These are phyloP conservation scores for Lampris incognitus DNA, from an alignment of 2,113 vertebrate genomes.

Conservation along the genomic window DNA sequence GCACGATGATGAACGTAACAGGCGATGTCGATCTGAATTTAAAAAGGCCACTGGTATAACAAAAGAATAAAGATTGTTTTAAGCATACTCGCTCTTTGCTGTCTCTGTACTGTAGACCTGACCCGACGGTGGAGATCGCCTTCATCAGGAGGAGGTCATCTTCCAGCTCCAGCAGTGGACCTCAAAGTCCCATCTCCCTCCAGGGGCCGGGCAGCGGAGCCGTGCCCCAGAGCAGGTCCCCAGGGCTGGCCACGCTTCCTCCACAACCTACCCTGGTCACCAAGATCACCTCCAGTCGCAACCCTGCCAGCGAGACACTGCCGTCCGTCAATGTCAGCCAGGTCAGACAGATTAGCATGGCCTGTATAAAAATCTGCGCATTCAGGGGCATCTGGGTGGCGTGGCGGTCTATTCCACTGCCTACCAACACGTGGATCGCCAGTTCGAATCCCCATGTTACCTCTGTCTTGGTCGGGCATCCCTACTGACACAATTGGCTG, in stretches of 20 bases:
- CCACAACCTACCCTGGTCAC: slow-evolving; percentile 57
- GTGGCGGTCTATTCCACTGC: too few relatives aligned
- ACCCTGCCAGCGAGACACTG: slow-evolving; percentile 71
- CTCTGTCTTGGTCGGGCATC: too few relatives aligned
- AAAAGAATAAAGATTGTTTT: neutral
- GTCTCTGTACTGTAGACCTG: slow-evolving; percentile 81
- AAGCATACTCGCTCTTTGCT: neutral
- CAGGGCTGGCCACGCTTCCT: slow-evolving; percentile 23
- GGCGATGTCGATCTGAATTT: too few relatives aligned
- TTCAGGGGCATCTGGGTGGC: too few relatives aligned
- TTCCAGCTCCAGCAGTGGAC: slow-evolving; percentile 74
- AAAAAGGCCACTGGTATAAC: too few relatives aligned
- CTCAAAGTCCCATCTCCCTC: slow-evolving; percentile 74
- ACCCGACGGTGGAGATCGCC: slow-evolving; percentile 90
- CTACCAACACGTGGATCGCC: too few relatives aligned
- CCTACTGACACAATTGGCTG: too few relatives aligned
- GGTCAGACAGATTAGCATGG: slow-evolving; percentile 40
- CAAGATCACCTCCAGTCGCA: slow-evolving; percentile 61
- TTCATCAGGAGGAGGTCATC: slow-evolving; percentile 87
- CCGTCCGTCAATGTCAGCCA: slow-evolving; percentile 69
- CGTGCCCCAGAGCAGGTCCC: slow-evolving; percentile 57
- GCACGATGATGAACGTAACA: too few relatives aligned
- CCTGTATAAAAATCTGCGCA: too few relatives aligned
- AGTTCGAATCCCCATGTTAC: neutral
- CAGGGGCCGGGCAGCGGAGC: slow-evolving; percentile 47